Evolutionary conservation across 2,113 vertebrate genomes (phyloP).

Genomic region (Nibea coibor): DNA sequence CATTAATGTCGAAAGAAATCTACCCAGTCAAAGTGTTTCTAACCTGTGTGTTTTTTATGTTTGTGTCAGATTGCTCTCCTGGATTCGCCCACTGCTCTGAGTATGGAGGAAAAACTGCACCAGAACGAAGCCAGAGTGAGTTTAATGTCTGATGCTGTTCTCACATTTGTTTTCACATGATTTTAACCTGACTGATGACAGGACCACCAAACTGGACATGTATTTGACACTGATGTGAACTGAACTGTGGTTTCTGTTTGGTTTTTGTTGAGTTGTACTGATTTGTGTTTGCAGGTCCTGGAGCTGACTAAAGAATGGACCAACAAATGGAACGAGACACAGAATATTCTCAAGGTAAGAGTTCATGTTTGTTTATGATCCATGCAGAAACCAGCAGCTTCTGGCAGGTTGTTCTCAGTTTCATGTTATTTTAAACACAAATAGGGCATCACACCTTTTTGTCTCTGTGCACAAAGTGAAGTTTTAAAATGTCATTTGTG

Average conservation of each 20-base stretch:
- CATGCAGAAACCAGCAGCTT: no score
- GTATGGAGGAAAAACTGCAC: slow-evolving; percentile 98
- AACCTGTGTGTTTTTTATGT: background rate
- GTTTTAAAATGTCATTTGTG: background rate
- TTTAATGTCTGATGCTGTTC: slow-evolving; percentile 21
- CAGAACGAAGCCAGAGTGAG: slow-evolving; percentile 98
- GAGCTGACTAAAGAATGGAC: slow-evolving; percentile 99
- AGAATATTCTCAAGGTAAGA: slow-evolving; percentile 95
- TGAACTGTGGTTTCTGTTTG: background rate
- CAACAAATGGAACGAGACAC: slow-evolving; percentile 99
- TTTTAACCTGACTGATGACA: background rate
- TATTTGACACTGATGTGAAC: background rate
- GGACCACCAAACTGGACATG: background rate
- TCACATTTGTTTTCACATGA: background rate
- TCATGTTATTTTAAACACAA: background rate
- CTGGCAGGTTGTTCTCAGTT: background rate
- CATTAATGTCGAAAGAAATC: background rate
- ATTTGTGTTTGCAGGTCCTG: slow-evolving; percentile 85
- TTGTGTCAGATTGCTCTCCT: slow-evolving; percentile 90
- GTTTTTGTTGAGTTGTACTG: background rate
- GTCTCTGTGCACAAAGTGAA: background rate
- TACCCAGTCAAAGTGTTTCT: background rate
- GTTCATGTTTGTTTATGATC: background rate
- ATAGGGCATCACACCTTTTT: no score
- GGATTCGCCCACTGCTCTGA: slow-evolving; percentile 95